Evolutionary conservation across 2,888 invertebrate species (phyloP).

Genomic region (Eledone cirrhosa): DNA sequence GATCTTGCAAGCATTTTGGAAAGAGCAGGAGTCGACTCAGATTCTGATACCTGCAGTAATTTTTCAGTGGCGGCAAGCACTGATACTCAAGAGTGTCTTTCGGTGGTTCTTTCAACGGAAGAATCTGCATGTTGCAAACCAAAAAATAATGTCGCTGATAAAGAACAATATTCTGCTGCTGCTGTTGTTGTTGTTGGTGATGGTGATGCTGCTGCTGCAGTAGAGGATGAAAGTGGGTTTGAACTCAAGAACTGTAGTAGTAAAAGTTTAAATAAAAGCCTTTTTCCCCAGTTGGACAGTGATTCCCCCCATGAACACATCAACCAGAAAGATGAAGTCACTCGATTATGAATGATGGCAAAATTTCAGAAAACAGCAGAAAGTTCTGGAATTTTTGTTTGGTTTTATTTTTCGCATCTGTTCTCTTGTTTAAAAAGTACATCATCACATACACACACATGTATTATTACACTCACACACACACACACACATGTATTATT

Average conservation of each 20-base stretch:
- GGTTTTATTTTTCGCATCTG: no score
- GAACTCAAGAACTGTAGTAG: no score
- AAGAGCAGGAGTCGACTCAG: neutral
- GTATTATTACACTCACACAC: no score
- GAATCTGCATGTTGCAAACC: no score
- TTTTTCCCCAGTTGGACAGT: no score
- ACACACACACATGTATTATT: no score
- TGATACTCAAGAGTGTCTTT: neutral
- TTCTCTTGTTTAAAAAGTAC: no score
- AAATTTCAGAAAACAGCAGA: neutral
- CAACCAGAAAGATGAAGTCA: constrained; percentile 44
- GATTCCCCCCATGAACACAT: constrained; percentile 35
- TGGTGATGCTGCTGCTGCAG: no score
- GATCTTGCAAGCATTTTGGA: neutral
- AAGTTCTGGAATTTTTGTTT: neutral
- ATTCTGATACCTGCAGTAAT: constrained; percentile 9
- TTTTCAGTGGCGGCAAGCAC: neutral
- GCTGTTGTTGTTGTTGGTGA: neutral
- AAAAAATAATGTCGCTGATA: neutral
- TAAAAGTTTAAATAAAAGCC: no score
- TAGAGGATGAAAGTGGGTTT: no score
- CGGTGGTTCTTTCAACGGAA: no score
- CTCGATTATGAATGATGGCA: constrained; percentile 17
- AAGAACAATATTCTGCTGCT: neutral
- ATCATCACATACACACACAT: no score